Conservation (phyloP, 2,888 invertebrate genomes). For the Drosophila quinaria region DNA sequence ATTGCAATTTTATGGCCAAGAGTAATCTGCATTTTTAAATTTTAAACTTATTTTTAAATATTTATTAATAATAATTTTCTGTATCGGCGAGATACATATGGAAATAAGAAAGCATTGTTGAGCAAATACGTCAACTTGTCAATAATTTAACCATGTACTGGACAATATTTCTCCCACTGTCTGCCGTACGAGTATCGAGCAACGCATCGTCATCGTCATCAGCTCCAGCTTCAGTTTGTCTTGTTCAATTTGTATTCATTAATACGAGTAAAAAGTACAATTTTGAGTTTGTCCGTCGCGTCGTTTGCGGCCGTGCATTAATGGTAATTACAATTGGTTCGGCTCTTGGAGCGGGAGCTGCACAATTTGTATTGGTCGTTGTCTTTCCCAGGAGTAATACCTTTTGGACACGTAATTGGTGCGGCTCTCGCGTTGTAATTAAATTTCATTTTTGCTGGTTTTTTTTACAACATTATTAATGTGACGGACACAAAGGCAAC, state of each 20-base stretch:
- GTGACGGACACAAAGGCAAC: conserved; percentile 23
- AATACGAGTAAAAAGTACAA: conserved; percentile 49
- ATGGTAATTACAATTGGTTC: conserved; percentile 58
- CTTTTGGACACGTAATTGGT: conserved; percentile 58
- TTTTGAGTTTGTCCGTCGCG: conserved; percentile 47
- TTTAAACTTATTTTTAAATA: no score
- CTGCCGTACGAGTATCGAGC: background rate
- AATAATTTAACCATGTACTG: background rate
- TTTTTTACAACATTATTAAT: conserved; percentile 40
- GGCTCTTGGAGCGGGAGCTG: conserved; percentile 22
- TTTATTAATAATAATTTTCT: no score
- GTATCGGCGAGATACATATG: no score
- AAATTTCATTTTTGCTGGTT: conserved; percentile 50
- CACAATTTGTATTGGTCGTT: conserved; percentile 44
- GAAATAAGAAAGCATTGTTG: background rate
- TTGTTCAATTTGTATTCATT: conserved; percentile 64
- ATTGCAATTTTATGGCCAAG: no score
- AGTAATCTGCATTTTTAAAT: no score
- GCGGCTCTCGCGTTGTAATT: conserved; percentile 56
- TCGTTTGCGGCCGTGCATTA: conserved; percentile 50
- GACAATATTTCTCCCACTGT: background rate
- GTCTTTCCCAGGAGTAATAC: conserved; percentile 37
- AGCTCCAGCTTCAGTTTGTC: conserved; percentile 35
- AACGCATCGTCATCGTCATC: background rate
- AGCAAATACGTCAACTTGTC: background rate